Evolutionary conservation across 2,888 invertebrate genomes (phyloP).

Genomic region (Aricia artaxerxes): DNA sequence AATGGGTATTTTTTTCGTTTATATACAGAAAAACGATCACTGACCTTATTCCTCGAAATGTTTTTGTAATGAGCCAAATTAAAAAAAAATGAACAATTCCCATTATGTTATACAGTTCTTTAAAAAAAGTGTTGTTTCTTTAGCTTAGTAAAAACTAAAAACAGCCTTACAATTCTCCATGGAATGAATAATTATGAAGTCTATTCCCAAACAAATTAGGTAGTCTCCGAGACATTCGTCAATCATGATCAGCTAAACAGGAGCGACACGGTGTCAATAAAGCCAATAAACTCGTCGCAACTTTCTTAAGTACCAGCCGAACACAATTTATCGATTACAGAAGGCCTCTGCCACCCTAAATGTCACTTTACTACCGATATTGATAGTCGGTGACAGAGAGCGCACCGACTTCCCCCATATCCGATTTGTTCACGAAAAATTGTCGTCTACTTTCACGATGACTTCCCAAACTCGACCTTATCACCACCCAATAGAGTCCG

Average conservation of each 20-base stretch:
- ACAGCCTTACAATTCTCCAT: neutral
- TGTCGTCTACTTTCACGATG: conserved; percentile 29
- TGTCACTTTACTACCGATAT: conserved; percentile 73
- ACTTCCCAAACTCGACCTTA: conserved; percentile 46
- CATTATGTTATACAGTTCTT: too few relatives aligned
- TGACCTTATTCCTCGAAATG: too few relatives aligned
- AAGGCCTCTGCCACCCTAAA: conserved; percentile 71
- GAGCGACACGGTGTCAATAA: conserved; percentile 67
- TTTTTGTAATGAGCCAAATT: too few relatives aligned
- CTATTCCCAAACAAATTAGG: conserved; percentile 24
- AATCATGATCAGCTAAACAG: conserved; percentile 48
- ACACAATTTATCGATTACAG: conserved; percentile 75
- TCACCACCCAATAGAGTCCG: conserved; percentile 40
- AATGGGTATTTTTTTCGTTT: too few relatives aligned
- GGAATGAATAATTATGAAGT: neutral
- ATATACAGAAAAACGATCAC: too few relatives aligned
- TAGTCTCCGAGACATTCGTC: conserved; percentile 33
- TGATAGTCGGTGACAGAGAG: conserved; percentile 74
- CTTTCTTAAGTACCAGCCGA: conserved; percentile 69
- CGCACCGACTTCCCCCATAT: conserved; percentile 60
- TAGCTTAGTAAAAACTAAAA: too few relatives aligned
- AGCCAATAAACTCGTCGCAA: conserved; percentile 68
- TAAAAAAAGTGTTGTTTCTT: too few relatives aligned
- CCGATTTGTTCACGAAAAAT: conserved; percentile 45
- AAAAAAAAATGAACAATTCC: too few relatives aligned